Evolutionary conservation across 2,113 vertebrate species (phyloP).

Genomic region (Phaethornis superciliosus): DNA sequence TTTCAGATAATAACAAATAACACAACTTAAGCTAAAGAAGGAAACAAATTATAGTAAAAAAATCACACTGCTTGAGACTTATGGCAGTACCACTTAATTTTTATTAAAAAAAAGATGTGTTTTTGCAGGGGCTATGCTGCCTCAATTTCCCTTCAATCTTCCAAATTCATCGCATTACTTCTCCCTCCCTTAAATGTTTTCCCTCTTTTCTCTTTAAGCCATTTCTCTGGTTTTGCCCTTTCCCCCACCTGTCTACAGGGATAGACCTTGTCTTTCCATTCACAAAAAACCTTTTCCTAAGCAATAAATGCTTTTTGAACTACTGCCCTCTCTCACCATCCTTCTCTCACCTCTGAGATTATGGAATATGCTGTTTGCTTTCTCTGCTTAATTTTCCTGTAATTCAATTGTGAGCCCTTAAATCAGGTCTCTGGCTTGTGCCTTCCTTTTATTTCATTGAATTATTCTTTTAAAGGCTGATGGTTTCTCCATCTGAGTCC

Average conservation of each 20-base stretch:
- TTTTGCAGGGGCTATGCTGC: not conserved
- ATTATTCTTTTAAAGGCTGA: not conserved
- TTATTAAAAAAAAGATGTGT: not conserved
- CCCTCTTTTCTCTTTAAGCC: not conserved
- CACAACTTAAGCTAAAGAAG: not conserved
- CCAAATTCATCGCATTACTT: not conserved
- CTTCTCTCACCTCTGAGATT: not conserved
- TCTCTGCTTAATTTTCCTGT: not conserved
- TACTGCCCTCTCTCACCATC: not conserved
- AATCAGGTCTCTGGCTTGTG: not conserved
- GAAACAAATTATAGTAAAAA: not conserved
- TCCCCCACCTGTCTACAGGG: not conserved
- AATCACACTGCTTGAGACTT: not conserved
- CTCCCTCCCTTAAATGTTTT: not conserved
- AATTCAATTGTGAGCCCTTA: not conserved
- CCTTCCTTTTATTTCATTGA: not conserved
- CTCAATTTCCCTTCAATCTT: not conserved
- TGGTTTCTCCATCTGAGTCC: not conserved
- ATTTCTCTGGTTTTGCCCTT: not conserved
- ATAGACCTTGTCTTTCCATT: not conserved
- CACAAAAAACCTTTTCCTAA: accelerated
- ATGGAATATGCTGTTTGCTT: not conserved
- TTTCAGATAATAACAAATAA: not conserved
- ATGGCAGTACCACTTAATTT: not conserved
- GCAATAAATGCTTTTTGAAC: not conserved